Evolutionary conservation across 2,888 invertebrate species (phyloP), one percentile per base, ranked within the genome.

Genomic region (Epinotia nisella): DNA sequence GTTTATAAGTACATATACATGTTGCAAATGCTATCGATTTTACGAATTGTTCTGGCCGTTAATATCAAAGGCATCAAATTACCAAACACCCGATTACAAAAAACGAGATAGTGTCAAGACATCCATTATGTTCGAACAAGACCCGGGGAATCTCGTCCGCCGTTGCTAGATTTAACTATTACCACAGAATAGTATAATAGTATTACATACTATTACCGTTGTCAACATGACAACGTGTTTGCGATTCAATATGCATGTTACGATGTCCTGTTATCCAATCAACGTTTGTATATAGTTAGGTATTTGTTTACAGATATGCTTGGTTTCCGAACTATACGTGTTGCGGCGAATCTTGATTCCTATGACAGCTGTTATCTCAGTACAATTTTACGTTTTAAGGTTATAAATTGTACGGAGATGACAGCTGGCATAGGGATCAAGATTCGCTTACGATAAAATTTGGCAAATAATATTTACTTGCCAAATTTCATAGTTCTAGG

Each of bases 111-210:
- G 21, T 39, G 51, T 60, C 21, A 19, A 71, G 73, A 76, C 75
- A 82, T 83, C 79, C 76, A 80, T 83, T 84, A 82, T 76, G 70
- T 68, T 74, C 55, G 55, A 62, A 61, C 61, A 60, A 74, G 74
- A 74, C 76, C 74, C 17, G 74, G 70, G 78, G 78, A 77, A 62
- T 70, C 74, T 65, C 49, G 62, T 2, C 17, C 65, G 76, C 78
- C 75, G 77, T 79, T 60, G 61, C 51, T 56, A 80, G 80, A 82
- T 83, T 82, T 82, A 79, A 78, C 62, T 55, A 62, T 53, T 62
- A 60, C 61, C 61, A 2, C n/a, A n/a, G n/a, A n/a, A n/a, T n/a
- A n/a, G n/a, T n/a, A n/a, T n/a, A n/a, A n/a, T n/a, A n/a, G n/a
- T n/a, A n/a, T n/a, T n/a, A n/a, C n/a, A n/a, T n/a, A 78, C 61